Evolutionary conservation across 2,888 invertebrate species (phyloP), one percentile per base, ranked within the genome.

Genomic region (Kuschelorhynchus macadamiae): DNA sequence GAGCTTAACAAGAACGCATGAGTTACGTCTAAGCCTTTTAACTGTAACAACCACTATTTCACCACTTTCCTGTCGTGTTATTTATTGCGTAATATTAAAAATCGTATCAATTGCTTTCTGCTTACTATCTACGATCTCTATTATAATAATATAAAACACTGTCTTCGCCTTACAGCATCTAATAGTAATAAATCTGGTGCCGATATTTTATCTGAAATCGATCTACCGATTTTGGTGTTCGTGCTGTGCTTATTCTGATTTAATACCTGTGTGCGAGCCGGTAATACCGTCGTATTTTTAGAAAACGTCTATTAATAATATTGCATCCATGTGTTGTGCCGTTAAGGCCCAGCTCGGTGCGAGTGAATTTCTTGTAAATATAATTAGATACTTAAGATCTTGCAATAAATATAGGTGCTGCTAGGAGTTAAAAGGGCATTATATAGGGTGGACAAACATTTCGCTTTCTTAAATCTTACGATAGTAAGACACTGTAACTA

Each of bases 161-260:
- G 21, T 47, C 47, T 47, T 47, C 47, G 21, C 47, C 47, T 25
- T 25, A 7, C 25, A 25, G 16, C 21, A 11, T n/a, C 12, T 17
- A 47, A 21, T 25, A 14, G 47, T 21, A 20, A 12, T 47, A 47
- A 47, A 47, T 47, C 47, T 18, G 18, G 21, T 17, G 25, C 25
- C 49, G 49, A 49, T 59, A n/a, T 8, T 47, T 49, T 56, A 44
- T 56, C 47, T 30, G 20, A 25, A 55, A 49, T 49, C 63, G 55
- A 56, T 64, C 63, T 56, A 20, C 17, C 47, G 49, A 64, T 64
- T 56, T 64, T 16, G 53, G 30, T 55, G 9, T 52, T 36, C 62
- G 32, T 64, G 56, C 49, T 36, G 59, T 39, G 47, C 62, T 62
- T 53, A 52, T 62, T 62, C 53, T 53, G 39, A 46, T 53, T 46